Evolutionary conservation across 1,140 invertebrate genomes (phyloP), one percentile per base, ranked within the genome.

Genomic region (Listronotus bonariensis): DNA sequence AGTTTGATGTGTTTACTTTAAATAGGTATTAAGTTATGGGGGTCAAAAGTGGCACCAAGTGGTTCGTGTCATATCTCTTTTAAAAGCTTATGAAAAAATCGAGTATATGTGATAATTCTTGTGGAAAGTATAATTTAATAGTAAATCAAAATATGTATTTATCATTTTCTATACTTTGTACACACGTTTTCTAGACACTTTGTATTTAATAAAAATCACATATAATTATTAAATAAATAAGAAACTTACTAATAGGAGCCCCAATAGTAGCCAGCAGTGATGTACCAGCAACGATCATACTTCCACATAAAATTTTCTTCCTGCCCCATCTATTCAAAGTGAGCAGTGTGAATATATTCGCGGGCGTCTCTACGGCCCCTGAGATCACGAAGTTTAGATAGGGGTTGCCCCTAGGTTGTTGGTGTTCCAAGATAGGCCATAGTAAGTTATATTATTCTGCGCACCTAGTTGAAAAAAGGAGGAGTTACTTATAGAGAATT

Each of bases 371-470:
- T 0, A 92, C 90, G 7, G 86, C 76, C 1, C 88, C 90, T 14
- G 86, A 86, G 62, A 92, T 86, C 0, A 88, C 76, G 77, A 92
- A 92, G 74, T 91, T 92, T 6, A 92, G 58, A 59, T 89, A 89
- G 40, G 85, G 83, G 74, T 91, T 89, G 34, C 87, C 88, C 87
- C 88, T 36, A 93, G 81, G 71, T 87, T 87, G 20, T 85, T 87
- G 1, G 89, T 87, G 71, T 90, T 91, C 83, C 91, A 89, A 0
- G 90, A 90, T 6, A 93, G 75, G 1, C 90, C 92, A 69, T 92
- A 93, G 76, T 92, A 93, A 5, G 91, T 87, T 45, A 88, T 85
- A 54, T 87, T 88, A 72, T 88, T 90, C 14, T n/a, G 89, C 88
- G 71, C 92, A 85, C 89, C 88, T 89, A 78, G 42, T 43, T 11